A percentile compares a stretch with the other conserved stretches of the same genome.
phyloP scores from a whole-genome alignment of 2,888 invertebrate genomes.

The Hypsopygia costalis region DNA sequence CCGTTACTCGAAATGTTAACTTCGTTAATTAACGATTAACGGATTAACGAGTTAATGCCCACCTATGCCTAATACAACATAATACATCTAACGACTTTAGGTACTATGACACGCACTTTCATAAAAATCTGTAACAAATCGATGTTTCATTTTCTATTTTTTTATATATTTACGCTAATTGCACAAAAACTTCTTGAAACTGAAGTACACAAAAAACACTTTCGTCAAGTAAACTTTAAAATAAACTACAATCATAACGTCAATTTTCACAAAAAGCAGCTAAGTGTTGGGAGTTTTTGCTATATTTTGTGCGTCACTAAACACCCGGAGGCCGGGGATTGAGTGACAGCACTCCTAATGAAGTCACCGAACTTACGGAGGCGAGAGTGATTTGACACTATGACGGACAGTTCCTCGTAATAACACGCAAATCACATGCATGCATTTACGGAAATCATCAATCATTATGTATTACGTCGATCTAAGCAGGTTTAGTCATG shows the following conservation, averaged over 20 bases:
- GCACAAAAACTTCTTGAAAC: too few relatives aligned
- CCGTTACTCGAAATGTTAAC: too few relatives aligned
- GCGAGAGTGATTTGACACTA: not conserved
- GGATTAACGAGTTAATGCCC: too few relatives aligned
- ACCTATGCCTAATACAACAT: too few relatives aligned
- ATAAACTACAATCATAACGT: not conserved
- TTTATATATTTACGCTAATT: too few relatives aligned
- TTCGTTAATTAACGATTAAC: too few relatives aligned
- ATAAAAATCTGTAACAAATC: too few relatives aligned
- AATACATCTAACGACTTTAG: too few relatives aligned
- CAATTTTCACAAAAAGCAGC: not conserved
- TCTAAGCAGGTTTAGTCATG: not conserved
- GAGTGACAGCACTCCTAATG: not conserved
- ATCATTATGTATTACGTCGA: not conserved
- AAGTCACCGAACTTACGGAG: constrained; percentile 1
- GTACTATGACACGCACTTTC: too few relatives aligned
- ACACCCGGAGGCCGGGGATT: not conserved
- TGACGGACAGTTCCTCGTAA: not conserved
- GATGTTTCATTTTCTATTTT: too few relatives aligned
- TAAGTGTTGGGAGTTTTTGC: not conserved
- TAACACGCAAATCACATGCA: constrained; percentile 4
- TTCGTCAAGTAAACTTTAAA: too few relatives aligned
- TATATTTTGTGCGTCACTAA: not conserved
- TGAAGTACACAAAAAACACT: too few relatives aligned
- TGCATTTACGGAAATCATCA: constrained; percentile 2